phyloP scores from a whole-genome alignment of 2,888 invertebrate species.

The Diarsia mendica region DNA sequence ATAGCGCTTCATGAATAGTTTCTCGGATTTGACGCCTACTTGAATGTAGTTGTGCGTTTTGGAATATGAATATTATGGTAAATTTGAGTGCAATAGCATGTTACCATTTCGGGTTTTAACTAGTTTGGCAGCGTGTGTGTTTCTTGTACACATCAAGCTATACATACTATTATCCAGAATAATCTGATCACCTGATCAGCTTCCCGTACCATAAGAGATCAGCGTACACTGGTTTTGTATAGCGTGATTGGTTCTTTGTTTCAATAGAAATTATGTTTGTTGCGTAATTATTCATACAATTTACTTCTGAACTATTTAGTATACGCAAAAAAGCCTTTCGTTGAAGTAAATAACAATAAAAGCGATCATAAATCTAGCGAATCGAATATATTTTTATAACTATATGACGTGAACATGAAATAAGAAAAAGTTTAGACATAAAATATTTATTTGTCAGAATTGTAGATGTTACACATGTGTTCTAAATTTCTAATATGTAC shows the following conservation, averaged over 20 bases:
- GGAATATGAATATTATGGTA: constrained; percentile 53
- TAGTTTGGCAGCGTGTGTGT: constrained; percentile 26
- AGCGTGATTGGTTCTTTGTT: background rate
- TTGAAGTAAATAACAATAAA: background rate
- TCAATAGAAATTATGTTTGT: background rate
- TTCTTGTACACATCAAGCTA: constrained; percentile 7
- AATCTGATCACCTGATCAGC: too few relatives aligned
- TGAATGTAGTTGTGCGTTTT: constrained; percentile 26
- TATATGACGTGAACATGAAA: background rate
- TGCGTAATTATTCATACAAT: background rate
- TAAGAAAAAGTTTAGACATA: background rate
- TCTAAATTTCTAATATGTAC: too few relatives aligned
- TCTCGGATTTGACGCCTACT: constrained; percentile 55
- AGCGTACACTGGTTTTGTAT: too few relatives aligned
- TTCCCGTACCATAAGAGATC: too few relatives aligned
- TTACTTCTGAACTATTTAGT: background rate
- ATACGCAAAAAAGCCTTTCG: background rate
- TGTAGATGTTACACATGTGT: too few relatives aligned
- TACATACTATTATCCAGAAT: too few relatives aligned
- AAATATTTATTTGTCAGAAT: background rate
- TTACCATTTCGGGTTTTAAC: constrained; percentile 13
- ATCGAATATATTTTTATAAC: background rate
- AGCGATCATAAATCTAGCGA: too few relatives aligned
- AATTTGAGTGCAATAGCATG: constrained; percentile 25
- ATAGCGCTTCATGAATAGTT: constrained; percentile 41